phyloP scores from a whole-genome alignment of 2,113 vertebrate genomes.

The Elanoides forficatus region DNA sequence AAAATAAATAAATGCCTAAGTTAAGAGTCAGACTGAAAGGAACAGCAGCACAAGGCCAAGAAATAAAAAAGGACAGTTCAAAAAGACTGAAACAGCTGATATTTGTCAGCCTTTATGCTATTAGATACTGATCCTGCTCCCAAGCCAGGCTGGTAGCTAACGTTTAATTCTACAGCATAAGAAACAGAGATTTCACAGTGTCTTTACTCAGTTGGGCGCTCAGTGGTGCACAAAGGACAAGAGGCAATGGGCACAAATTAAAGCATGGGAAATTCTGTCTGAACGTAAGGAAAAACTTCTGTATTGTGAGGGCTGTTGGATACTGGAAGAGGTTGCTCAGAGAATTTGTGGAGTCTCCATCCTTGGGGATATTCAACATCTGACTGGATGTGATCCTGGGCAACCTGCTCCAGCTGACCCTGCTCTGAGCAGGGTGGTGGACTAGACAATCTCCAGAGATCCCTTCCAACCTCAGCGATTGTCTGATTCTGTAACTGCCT shows the following conservation, averaged over 20 bases:
- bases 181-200: not conserved
- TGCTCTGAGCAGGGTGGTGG: not conserved
- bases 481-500: not conserved
- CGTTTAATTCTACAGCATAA: not conserved
- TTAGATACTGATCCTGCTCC: not conserved
- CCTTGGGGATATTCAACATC: not conserved
- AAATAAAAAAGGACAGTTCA: not conserved
- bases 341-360: not conserved
- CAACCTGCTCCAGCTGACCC: not conserved
- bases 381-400: not conserved
- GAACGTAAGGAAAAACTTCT: not conserved
- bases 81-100: not conserved
- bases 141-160: not conserved
- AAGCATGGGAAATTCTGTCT: not conserved
- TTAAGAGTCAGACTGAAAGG: not conserved
- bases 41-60: not conserved
- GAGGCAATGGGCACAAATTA: not conserved
- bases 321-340: not conserved
- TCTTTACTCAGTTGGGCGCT: not conserved
- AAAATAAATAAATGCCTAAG: not conserved
- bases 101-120: not conserved
- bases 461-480: not conserved
- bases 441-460: not conserved
- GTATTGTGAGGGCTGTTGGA: not conserved
- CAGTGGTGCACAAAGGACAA: not conserved